phyloP scores from a whole-genome alignment of 2,797 vertebrate genomes.

The Anabas testudineus region DNA sequence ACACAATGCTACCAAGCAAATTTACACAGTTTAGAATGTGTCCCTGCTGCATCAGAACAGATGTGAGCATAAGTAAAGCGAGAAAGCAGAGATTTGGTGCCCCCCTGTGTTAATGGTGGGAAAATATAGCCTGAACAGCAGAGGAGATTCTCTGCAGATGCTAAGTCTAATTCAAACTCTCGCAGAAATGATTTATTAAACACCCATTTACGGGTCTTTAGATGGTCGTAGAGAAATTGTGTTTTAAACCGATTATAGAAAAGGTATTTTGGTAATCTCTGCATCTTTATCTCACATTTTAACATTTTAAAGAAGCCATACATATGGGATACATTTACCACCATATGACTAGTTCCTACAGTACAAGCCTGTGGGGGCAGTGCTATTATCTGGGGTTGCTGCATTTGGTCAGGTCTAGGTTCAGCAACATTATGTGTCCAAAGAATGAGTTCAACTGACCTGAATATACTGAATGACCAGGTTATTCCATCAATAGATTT shows the following conservation, averaged over 20 bases:
- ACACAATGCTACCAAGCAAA: background rate
- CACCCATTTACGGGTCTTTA: background rate
- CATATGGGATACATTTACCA: too few relatives aligned
- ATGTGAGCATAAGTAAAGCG: constrained; percentile 13
- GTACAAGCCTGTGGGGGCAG: too few relatives aligned
- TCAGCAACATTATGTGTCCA: too few relatives aligned
- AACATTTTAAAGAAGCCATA: background rate
- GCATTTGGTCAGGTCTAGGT: too few relatives aligned
- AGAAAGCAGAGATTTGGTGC: constrained; percentile 69
- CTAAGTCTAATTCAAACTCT: background rate
- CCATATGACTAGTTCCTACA: too few relatives aligned
- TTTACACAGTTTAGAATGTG: background rate
- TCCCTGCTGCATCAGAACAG: constrained; percentile 5
- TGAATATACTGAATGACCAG: too few relatives aligned
- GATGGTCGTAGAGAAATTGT: too few relatives aligned
- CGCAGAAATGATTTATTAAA: too few relatives aligned
- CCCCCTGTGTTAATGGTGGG: constrained; percentile 64
- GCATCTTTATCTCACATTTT: constrained; percentile 1
- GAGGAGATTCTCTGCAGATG: background rate
- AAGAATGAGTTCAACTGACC: too few relatives aligned
- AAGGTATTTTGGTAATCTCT: background rate
- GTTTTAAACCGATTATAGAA: too few relatives aligned
- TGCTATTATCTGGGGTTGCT: too few relatives aligned
- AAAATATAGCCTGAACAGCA: constrained; percentile 32
- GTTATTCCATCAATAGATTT: too few relatives aligned